Evolutionary conservation across 64 coral and sea anemone species (phyloP).

Genomic region (Dendronephthya gigantea): DNA sequence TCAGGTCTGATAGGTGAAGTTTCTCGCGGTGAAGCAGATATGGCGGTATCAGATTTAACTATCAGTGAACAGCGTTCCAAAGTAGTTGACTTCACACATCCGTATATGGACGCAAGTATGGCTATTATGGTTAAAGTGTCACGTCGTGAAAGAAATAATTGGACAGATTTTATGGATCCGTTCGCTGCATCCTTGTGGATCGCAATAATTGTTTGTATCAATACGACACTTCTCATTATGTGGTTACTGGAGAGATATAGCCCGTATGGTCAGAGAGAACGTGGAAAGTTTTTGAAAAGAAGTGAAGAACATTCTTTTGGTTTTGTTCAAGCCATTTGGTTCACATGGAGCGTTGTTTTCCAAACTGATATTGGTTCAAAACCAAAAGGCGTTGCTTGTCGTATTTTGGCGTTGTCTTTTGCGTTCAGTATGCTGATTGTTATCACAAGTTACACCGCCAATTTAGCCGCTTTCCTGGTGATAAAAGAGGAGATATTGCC

Average conservation of each 20-base stretch:
- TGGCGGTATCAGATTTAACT: background rate
- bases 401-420: constrained; percentile 27
- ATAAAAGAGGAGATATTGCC: constrained; percentile 26
- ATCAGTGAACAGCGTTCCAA: background rate
- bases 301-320: constrained; percentile 18
- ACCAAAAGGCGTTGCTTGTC: constrained; percentile 32
- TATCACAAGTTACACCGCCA: constrained; percentile 43
- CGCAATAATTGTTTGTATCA: background rate
- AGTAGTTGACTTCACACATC: background rate
- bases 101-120: constrained; percentile 4
- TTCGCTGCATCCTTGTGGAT: constrained; percentile 37
- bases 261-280: constrained; percentile 23
- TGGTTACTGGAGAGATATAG: constrained; percentile 39
- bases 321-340: constrained; percentile 35
- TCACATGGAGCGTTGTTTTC: constrained; percentile 46
- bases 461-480: constrained; percentile 41
- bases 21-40: background rate
- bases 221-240: constrained; percentile 25
- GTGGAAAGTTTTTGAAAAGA: background rate
- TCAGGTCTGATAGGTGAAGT: background rate
- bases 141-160: background rate
- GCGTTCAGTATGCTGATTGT: constrained; percentile 43
- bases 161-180: constrained; percentile 33
- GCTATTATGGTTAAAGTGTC: background rate
- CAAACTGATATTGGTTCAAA: constrained; percentile 34